phyloP scores from a whole-genome alignment of 2,113 vertebrate genomes.

The Upupa epops region DNA sequence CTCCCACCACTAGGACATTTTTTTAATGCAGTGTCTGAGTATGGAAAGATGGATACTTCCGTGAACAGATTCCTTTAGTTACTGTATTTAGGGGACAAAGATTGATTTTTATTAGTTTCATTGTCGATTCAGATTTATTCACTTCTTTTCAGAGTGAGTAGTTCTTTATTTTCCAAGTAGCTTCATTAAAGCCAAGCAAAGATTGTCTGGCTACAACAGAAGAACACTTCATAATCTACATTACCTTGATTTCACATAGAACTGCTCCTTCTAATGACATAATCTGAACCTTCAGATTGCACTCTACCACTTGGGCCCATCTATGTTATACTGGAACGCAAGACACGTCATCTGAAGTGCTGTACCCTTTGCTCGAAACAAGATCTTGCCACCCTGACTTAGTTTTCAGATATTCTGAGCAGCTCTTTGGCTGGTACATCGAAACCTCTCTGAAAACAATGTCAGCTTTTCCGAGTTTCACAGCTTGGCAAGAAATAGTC shows the following conservation, averaged over 20 bases:
- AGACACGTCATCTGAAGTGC: neutral
- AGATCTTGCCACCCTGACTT: neutral
- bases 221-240: neutral
- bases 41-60: neutral
- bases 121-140: neutral
- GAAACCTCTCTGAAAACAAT: neutral
- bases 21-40: neutral
- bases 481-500: neutral
- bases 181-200: slow-evolving; percentile 3
- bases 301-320: neutral
- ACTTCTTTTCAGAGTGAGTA: neutral
- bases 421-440: neutral
- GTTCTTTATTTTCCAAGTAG: neutral
- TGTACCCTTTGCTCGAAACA: neutral
- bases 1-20: neutral
- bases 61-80: neutral
- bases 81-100: neutral
- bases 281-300: neutral
- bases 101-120: neutral
- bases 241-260: neutral
- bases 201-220: neutral
- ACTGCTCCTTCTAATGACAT: neutral
- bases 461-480: neutral
- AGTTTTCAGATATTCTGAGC: neutral
- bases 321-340: neutral